Evolutionary conservation across 2,797 vertebrate genomes (phyloP).

Genomic region (Epinephelus malabaricus): DNA sequence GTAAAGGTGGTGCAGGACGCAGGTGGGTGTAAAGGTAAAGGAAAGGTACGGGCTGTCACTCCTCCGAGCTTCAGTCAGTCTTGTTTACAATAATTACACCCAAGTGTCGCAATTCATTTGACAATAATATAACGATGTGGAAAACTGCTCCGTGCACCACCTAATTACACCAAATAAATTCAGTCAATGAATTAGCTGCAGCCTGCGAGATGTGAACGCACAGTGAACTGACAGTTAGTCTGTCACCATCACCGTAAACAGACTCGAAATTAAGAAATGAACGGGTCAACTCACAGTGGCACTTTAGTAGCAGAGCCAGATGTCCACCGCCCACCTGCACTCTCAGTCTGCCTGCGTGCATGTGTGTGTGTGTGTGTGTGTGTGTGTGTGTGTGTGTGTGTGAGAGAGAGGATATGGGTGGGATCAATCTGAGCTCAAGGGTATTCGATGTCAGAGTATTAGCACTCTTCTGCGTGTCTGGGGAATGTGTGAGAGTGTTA

Average conservation of each 20-base stretch:
- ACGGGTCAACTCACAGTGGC: slow-evolving; percentile 28
- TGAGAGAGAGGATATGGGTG: slow-evolving; percentile 18
- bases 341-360: background rate
- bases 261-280: slow-evolving; percentile 36
- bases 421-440: slow-evolving; percentile 59
- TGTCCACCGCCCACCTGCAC: slow-evolving; percentile 65
- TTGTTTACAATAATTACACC: slow-evolving; percentile 53
- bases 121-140: slow-evolving; percentile 35
- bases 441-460: slow-evolving; percentile 69
- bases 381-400: slow-evolving; percentile 13
- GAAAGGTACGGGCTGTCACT: slow-evolving; percentile 2
- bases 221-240: slow-evolving; percentile 6
- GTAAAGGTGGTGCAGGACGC: too few species aligned
- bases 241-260: slow-evolving; percentile 26
- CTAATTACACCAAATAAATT: slow-evolving; percentile 45
- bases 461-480: slow-evolving; percentile 43
- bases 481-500: slow-evolving; percentile 63
- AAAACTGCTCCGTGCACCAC: slow-evolving; percentile 5
- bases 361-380: slow-evolving; percentile 11
- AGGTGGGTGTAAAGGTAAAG: background rate
- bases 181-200: slow-evolving; percentile 8
- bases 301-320: slow-evolving; percentile 60
- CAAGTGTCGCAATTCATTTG: slow-evolving; percentile 31
- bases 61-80: background rate
- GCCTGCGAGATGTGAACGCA: background rate